Evolutionary conservation across 2,113 vertebrate species (phyloP), one percentile per base, ranked within the genome.

Genomic region (Trogon surrucura): DNA sequence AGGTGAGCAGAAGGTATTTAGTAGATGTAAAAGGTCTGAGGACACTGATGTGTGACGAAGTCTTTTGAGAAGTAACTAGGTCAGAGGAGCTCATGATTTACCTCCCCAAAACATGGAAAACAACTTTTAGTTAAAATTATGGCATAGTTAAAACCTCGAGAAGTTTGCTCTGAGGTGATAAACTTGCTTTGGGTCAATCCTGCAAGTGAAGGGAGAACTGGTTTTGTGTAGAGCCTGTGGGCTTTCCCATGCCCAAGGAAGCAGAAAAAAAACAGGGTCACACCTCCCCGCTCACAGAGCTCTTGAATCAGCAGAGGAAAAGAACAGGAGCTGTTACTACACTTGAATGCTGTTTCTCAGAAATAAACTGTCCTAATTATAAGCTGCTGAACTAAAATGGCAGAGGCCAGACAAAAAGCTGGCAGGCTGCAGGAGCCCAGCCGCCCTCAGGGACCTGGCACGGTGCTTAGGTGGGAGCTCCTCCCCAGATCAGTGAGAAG

Each of bases 1-100:
- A 96, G 83, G 95, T 95, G 92, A 92, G 53, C 21, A 47, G 88
- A 94, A 95, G 53, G 75, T 41, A 74, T 26, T 91, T 57, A 73
- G 64, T 48, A 30, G 65, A 41, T 87, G 70, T 41, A 51, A 93
- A 95, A 89, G 88, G 27, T 57, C 85, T 8, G 80, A 86, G 73
- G 57, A 90, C 54, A 38, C 44, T 29, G 41, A 66, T 34, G 74
- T 30, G 32, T 1, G 16, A 47, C 69, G 13, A 84, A 80, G 65
- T 65, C 80, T 89, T 92, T 51, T 50, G 53, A 84, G 65, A 58
- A 93, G 25, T 45, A 94, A 93, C 73, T 80, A 79, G 85, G 90
- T 93, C 96, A 94, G 89, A 83, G 34, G 38, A 73, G 65, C 32
- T 14, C 21, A 58, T 72, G 16, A 74, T 91, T 81, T 93, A 80